Evolutionary conservation across 1,140 invertebrate genomes (phyloP).

Genomic region (Nomia melanderi): DNA sequence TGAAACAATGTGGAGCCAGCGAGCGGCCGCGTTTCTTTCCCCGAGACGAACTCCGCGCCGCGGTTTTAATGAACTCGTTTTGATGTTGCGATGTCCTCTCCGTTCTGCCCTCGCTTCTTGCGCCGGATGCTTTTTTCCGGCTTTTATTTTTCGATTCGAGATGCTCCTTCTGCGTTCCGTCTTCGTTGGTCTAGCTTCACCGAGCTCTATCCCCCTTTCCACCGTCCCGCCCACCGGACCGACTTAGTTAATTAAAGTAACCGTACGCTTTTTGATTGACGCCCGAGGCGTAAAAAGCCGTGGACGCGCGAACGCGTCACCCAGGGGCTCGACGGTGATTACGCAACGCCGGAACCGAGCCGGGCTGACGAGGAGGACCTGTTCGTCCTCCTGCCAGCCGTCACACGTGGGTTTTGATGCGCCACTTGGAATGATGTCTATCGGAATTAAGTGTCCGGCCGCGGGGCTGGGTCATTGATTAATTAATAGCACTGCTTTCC

Average conservation of each 20-base stretch:
- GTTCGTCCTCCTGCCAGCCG: not conserved
- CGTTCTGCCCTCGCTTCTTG: not conserved
- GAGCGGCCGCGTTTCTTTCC: conserved; percentile 54
- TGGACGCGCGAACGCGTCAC: not conserved
- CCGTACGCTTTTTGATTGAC: conserved; percentile 62
- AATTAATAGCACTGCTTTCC: too few relatives aligned
- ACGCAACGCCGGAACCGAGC: conserved; percentile 21
- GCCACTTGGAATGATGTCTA: too few relatives aligned
- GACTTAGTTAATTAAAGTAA: conserved; percentile 69
- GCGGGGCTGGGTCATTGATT: too few relatives aligned
- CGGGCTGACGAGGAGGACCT: conserved; percentile 16
- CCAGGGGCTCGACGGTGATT: not conserved
- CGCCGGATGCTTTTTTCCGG: too few relatives aligned
- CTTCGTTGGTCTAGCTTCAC: too few relatives aligned
- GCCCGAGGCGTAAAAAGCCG: conserved; percentile 51
- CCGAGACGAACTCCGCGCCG: conserved; percentile 42
- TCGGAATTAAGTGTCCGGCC: too few relatives aligned
- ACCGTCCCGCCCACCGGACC: conserved; percentile 11
- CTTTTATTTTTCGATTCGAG: too few relatives aligned
- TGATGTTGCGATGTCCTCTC: conserved; percentile 63
- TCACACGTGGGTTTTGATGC: not conserved
- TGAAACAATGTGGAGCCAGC: conserved; percentile 58
- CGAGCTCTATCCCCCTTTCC: too few relatives aligned
- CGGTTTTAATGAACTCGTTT: conserved; percentile 77
- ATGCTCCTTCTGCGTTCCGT: too few relatives aligned